phyloP scores from a whole-genome alignment of 2,888 invertebrate genomes.

The Euplexia lucipara region DNA sequence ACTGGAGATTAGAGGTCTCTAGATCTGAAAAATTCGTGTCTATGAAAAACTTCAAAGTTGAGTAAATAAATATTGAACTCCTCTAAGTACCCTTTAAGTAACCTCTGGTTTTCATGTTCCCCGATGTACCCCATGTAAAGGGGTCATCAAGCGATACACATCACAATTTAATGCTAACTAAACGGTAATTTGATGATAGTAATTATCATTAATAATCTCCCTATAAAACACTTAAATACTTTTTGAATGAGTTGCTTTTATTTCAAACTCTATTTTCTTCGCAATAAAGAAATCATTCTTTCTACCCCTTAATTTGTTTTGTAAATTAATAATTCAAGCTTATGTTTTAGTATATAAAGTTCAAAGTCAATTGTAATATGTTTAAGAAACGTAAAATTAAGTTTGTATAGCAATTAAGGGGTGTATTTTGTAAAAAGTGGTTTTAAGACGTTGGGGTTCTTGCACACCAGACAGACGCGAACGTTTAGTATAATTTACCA shows the following conservation, averaged over 20 bases:
- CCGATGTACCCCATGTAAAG: conserved; percentile 28
- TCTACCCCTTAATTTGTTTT: conserved; percentile 12
- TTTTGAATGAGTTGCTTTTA: conserved; percentile 17
- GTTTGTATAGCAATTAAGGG: conserved; percentile 59
- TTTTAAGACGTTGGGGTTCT: conserved; percentile 46
- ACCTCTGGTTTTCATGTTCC: background rate
- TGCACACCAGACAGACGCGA: conserved; percentile 14
- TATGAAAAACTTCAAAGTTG: no score
- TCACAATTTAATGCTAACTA: conserved; percentile 54
- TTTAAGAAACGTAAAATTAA: conserved; percentile 35
- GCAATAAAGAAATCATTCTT: conserved; percentile 51
- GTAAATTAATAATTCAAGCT: conserved; percentile 4
- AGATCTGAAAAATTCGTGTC: no score
- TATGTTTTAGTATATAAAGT: conserved; percentile 7
- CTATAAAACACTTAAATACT: conserved; percentile 32
- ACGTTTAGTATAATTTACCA: no score
- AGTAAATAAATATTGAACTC: conserved; percentile 3
- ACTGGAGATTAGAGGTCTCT: no score
- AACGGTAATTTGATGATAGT: conserved; percentile 55
- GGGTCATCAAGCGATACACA: conserved; percentile 50
- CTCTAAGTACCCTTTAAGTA: background rate
- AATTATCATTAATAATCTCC: conserved; percentile 58
- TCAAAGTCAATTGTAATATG: conserved; percentile 22
- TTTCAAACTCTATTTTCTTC: conserved; percentile 49
- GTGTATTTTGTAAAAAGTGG: conserved; percentile 62